Conservation (phyloP, 2,113 vertebrate species). For the Crotalus horridus region DNA sequence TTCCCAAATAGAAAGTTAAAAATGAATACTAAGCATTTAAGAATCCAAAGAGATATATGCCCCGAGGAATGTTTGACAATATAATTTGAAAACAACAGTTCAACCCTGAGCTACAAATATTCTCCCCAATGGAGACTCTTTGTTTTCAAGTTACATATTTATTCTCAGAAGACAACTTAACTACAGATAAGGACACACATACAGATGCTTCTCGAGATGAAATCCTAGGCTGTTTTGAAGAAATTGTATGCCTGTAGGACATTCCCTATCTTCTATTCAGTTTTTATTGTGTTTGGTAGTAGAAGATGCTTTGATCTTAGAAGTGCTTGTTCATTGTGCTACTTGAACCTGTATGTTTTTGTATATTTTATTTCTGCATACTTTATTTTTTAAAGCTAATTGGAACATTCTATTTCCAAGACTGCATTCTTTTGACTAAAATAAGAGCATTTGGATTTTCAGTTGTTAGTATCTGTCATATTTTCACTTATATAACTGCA, state of each 20-base stretch:
- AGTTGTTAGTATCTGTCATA: neutral
- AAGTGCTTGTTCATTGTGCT: neutral
- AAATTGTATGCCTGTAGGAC: neutral
- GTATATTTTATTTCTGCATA: neutral
- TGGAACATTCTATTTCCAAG: neutral
- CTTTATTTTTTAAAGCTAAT: neutral
- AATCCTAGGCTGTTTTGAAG: neutral
- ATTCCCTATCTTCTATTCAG: neutral
- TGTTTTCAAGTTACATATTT: neutral
- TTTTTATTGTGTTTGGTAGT: neutral
- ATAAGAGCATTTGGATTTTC: neutral
- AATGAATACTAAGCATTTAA: neutral
- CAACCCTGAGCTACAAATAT: neutral
- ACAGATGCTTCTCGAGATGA: neutral
- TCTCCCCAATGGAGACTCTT: neutral
- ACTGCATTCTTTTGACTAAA: neutral
- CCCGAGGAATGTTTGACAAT: neutral
- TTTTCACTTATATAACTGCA: neutral
- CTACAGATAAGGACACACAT: neutral
- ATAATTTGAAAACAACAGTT: neutral
- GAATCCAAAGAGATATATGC: neutral
- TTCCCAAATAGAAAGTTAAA: neutral
- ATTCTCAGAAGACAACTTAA: neutral
- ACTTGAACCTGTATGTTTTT: neutral
- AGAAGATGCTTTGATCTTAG: neutral